Base-by-base conservation (phyloP, 2,888 invertebrate species). In the Latheticus oryzae region DNA sequence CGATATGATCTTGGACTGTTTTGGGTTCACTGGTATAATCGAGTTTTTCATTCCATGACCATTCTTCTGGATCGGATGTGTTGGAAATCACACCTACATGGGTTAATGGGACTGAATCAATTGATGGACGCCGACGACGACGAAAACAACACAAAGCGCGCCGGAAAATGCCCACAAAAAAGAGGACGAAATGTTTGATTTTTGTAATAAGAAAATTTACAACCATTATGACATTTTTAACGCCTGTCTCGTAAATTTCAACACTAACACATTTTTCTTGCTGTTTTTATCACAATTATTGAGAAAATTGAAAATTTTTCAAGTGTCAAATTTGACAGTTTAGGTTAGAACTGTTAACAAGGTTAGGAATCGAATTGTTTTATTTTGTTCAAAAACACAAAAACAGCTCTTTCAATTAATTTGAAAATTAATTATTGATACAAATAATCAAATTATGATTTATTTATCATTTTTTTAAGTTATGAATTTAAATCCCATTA, bases 141-240 rank as follows among this genome's bases (percentile, higher is more conserved):
- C 81, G 78, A 60, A 87, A 82, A 67, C 87, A 87, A 67, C 87
- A 87, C 66, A 87, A 73, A 1, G 86, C 86, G 15, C 85, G 79
- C 48, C 83, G 79, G 58, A 85, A 81, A 16, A 82, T 68, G 23
- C 83, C 82, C 15, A 86, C 66, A 17, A 87, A 70, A 55, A 83
- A 69, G 24, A 86, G 72, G 26, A 86, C 63, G 26, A 37, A 38
- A 17, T 55, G 78, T 74, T 85, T 86, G 0, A 87, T 64, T 69
- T 85, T 83, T 45, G 60, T 61, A 11, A 63, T 37, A 23, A 70
- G 17, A 17, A 53, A 8, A 7, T 16, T 3, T 4, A 57, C 32
- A 8, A 57, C 42, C 55, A 55, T 55, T 4, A 13, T 42, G 24
- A n/a, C 19, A 40, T 9, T 33, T 33, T 5, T 11, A 33, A 9